Conservation (phyloP, 2,113 vertebrate genomes). For the Phrynocephalus versicolor region DNA sequence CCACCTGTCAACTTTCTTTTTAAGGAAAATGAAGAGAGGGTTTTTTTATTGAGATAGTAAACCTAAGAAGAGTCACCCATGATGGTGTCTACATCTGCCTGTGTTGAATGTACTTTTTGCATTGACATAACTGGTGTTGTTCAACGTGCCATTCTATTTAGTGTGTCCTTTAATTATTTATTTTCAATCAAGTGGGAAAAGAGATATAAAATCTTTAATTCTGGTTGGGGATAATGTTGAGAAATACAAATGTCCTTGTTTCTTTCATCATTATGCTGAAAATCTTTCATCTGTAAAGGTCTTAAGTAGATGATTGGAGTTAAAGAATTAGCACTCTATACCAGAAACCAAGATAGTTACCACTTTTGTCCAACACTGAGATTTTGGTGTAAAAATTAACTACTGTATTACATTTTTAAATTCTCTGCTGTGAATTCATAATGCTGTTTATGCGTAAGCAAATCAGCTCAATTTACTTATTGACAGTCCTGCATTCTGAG, state of each 20-base stretch:
- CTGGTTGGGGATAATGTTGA: background rate
- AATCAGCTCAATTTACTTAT: background rate
- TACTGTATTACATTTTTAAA: rapidly evolving
- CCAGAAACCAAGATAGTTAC: background rate
- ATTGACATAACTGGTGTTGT: background rate
- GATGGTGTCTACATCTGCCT: background rate
- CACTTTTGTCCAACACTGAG: background rate
- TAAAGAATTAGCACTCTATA: background rate
- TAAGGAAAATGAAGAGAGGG: background rate
- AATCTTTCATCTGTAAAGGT: background rate
- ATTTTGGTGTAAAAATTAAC: rapidly evolving
- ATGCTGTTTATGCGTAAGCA: slow-evolving; percentile 38
- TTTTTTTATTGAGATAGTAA: background rate
- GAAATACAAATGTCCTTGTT: background rate
- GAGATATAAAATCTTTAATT: background rate
- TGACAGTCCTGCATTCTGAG: slow-evolving; percentile 39
- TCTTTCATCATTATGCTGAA: background rate
- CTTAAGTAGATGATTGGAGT: background rate
- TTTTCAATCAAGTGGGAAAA: slow-evolving; percentile 15
- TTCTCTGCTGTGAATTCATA: background rate
- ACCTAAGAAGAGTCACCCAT: background rate
- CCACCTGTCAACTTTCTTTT: background rate
- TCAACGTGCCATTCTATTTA: background rate
- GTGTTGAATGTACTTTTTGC: background rate
- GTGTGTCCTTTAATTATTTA: slow-evolving; percentile 28